Evolutionary conservation across 1,140 invertebrate species (phyloP).

Genomic region (Hylaeus anthracinus): DNA sequence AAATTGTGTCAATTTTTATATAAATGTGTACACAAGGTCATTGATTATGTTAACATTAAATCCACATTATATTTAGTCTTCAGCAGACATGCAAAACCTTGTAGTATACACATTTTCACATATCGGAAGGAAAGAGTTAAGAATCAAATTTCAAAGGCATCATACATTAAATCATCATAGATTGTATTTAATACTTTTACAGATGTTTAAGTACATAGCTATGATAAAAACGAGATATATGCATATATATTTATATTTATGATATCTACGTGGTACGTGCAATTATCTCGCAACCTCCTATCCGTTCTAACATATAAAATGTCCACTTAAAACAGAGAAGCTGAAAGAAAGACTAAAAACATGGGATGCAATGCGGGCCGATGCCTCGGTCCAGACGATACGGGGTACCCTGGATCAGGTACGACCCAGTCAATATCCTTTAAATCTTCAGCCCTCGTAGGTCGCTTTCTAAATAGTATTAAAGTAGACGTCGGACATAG

Average conservation of each 20-base stretch:
- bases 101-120: conserved; percentile 33
- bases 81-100: conserved; percentile 31
- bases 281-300: conserved; percentile 75
- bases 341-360: conserved; percentile 80
- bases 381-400: conserved; percentile 80
- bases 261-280: conserved; percentile 72
- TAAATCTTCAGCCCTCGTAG: conserved; percentile 76
- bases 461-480: conserved; percentile 69
- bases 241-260: conserved; percentile 39
- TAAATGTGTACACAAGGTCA: conserved; percentile 36
- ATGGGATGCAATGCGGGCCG: conserved; percentile 80
- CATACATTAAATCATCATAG: neutral
- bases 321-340: conserved; percentile 80
- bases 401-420: conserved; percentile 80
- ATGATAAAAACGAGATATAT: conserved; percentile 36
- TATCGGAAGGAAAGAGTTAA: conserved; percentile 60
- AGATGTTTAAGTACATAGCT: conserved; percentile 43
- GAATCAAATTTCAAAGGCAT: conserved; percentile 35
- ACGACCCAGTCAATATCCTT: conserved; percentile 79
- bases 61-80: conserved; percentile 38
- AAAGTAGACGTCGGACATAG: conserved; percentile 45
- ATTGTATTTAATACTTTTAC: conserved; percentile 41
- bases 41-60: conserved; percentile 28
- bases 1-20: conserved; percentile 39
- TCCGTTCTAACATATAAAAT: conserved; percentile 78